Evolutionary conservation across 2,888 invertebrate species (phyloP), one percentile per base, ranked within the genome.

Genomic region (Epistrophe eligans): DNA sequence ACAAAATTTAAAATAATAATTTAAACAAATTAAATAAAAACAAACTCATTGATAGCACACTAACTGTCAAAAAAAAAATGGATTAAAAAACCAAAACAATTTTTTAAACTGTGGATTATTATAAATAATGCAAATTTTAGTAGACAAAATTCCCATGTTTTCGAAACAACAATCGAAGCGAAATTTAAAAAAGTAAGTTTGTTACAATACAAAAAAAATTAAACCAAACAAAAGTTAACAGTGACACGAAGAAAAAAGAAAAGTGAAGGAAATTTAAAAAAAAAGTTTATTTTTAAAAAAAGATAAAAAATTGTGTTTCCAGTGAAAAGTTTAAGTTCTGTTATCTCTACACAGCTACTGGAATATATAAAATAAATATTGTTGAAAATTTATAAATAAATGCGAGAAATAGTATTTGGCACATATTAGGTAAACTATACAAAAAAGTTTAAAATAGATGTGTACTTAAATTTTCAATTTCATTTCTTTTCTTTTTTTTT

Each of bases 91-190:
- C 45, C 79, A 79, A 84, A 87, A 74, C 58, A 87, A 81, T 79
- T 82, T 67, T 77, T 74, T 81, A 64, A 77, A 77, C 83, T 74
- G 88, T 88, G 89, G 82, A 89, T 85, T 81, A 85, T 91, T 90
- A 91, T 89, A 89, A 90, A 92, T 92, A 90, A 92, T 92, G 92
- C 92, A 92, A 92, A 91, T 92, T 91, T 92, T 92, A 91, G 92
- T 92, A 91, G 92, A 92, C 92, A 92, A 92, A 92, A 92, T 92
- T 92, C 92, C 92, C 92, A 92, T 92, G 92, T 92, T 92, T 92
- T 92, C 92, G 91, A 92, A 92, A 91, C 92, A 92, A 91, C 92
- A 92, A 90, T 90, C 92, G 91, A 92, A 92, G 92, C 92, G 92
- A 90, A 92, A 92, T 91, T 92, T 92, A 91, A 92, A 92, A 91